A percentile compares a stretch with the other conserved stretches of the same genome.
Evolutionary conservation across 2,113 vertebrate genomes (phyloP).

Genomic region (Oreocharis arfaki): DNA sequence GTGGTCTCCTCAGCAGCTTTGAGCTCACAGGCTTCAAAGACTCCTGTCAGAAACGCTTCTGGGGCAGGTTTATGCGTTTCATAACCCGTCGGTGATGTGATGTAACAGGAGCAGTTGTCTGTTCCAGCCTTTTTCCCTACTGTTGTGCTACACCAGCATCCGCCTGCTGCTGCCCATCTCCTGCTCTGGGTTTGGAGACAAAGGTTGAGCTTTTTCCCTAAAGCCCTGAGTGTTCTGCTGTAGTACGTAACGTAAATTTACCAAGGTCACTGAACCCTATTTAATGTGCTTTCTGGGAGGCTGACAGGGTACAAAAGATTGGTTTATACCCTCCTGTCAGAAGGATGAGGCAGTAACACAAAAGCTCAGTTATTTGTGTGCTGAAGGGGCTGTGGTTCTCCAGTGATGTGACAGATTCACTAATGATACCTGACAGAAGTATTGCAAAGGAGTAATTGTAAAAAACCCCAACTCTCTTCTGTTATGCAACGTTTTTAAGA

Average conservation of each 20-base stretch:
- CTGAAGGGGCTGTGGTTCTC: constrained; percentile 54
- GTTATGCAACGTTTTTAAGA: background rate
- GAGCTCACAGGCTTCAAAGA: background rate
- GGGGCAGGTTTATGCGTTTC: background rate
- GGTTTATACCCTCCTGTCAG: constrained; percentile 76
- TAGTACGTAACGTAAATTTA: constrained; percentile 51
- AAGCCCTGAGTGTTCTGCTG: constrained; percentile 19
- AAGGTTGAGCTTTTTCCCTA: constrained; percentile 10
- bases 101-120: background rate
- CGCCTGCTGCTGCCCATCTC: background rate
- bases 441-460: constrained; percentile 73
- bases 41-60: background rate
- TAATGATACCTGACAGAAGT: constrained; percentile 80
- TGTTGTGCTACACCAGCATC: background rate
- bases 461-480: background rate
- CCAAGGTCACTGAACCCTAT: constrained; percentile 54
- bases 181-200: background rate
- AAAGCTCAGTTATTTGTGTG: constrained; percentile 68
- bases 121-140: background rate
- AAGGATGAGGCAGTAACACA: constrained; percentile 64
- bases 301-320: constrained; percentile 77
- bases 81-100: background rate
- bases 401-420: constrained; percentile 66
- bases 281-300: constrained; percentile 68
- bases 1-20: background rate